Conservation (phyloP, 2,113 vertebrate species). For the Malurus elegans region DNA sequence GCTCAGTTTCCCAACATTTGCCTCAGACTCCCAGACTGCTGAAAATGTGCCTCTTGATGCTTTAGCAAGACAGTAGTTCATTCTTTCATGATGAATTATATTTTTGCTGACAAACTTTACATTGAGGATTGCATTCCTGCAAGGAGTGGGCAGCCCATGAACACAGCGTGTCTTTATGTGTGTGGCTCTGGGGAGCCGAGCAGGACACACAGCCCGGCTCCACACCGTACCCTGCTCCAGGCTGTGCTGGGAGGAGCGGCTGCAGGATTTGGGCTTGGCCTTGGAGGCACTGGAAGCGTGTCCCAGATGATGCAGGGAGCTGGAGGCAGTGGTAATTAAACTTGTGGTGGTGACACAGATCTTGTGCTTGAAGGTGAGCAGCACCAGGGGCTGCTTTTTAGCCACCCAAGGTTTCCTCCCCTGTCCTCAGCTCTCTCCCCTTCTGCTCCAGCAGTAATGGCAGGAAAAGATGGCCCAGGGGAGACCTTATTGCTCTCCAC, state of each 20-base stretch:
- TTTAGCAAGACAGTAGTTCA: conserved; percentile 15
- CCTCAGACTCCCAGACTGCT: background rate
- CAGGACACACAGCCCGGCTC: background rate
- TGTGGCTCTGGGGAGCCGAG: background rate
- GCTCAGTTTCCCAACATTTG: background rate
- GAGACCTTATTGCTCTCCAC: background rate
- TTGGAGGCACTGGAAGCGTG: accelerated
- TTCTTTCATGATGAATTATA: background rate
- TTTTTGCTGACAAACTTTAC: conserved; percentile 17
- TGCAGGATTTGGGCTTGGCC: background rate
- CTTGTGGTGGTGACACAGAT: background rate
- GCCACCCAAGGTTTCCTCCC: background rate
- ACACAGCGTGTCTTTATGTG: background rate
- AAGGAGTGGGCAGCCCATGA: background rate
- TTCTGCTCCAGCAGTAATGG: background rate
- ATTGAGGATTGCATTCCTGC: background rate
- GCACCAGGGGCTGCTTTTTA: background rate
- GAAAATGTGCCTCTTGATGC: background rate
- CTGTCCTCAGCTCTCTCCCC: background rate
- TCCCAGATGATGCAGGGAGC: background rate
- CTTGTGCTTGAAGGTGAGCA: background rate
- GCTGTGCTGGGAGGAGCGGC: background rate
- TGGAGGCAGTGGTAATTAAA: background rate
- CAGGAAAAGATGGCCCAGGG: background rate
- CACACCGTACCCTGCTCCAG: background rate